Conservation (phyloP, 1,140 invertebrate genomes). For the Psilanteris sp. region DNA sequence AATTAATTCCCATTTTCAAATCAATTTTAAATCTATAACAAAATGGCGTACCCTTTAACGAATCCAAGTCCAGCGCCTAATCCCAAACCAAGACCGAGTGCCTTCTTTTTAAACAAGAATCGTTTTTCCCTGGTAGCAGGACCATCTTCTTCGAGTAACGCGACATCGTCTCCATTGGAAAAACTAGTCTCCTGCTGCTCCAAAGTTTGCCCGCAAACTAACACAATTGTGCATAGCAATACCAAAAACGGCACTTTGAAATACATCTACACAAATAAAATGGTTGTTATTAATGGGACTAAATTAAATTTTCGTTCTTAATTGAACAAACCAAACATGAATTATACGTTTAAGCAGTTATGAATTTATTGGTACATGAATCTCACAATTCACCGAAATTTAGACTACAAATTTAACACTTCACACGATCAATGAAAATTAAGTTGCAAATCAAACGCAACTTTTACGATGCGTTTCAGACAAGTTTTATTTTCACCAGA, state of each 20-base stretch:
- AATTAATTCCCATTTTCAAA: background rate
- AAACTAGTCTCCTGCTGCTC: conserved; percentile 42
- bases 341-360: no score
- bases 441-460: no score
- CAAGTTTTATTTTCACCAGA: conserved; percentile 2
- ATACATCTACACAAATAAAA: conserved; percentile 47
- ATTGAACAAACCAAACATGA: no score
- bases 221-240: conserved; percentile 35
- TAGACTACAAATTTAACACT: no score
- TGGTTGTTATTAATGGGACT: no score
- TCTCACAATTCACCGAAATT: no score
- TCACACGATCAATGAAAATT: no score
- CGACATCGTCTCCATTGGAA: conserved; percentile 21
- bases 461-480: no score
- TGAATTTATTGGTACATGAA: no score
- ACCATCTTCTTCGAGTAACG: conserved; percentile 16
- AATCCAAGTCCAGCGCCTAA: conserved; percentile 44
- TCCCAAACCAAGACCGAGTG: conserved; percentile 48
- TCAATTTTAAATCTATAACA: no score
- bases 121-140: conserved; percentile 45
- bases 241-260: conserved; percentile 42
- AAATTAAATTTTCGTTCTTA: no score
- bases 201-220: conserved; percentile 39
- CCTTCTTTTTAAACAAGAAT: conserved; percentile 54
- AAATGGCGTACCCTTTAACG: conserved; percentile 52